Conservation (phyloP, 2,888 invertebrate genomes). For the Pseudococcus jackbeardsleyi region DNA sequence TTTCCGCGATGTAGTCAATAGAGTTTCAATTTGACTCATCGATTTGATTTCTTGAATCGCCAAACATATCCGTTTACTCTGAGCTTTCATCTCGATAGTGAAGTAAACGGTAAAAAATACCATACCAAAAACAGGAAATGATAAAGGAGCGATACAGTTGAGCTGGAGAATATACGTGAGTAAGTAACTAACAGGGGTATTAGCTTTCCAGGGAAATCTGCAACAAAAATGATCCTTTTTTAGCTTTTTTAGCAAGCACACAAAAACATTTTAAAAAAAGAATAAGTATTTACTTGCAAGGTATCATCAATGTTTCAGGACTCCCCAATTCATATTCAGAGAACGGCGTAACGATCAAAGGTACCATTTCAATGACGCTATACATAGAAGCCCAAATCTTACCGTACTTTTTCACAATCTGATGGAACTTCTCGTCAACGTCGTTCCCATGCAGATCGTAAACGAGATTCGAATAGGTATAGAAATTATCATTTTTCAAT, state of each 20-base stretch:
- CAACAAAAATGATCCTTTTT: background rate
- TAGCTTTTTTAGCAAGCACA: too few species aligned
- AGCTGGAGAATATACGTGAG: background rate
- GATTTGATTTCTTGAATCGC: background rate
- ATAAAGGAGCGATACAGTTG: constrained; percentile 9
- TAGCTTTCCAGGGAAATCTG: constrained; percentile 32
- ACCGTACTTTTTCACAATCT: background rate
- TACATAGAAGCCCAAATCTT: background rate
- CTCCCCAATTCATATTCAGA: constrained; percentile 21
- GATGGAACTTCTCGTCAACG: background rate
- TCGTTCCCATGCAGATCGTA: background rate
- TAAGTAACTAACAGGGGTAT: background rate
- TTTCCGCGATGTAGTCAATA: background rate
- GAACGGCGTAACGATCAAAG: background rate
- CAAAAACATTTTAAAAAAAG: too few species aligned
- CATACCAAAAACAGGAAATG: constrained; percentile 16
- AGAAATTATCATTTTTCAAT: background rate
- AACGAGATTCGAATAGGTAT: background rate
- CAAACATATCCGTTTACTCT: constrained; percentile 10
- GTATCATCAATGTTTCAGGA: constrained; percentile 9
- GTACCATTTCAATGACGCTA: constrained; percentile 4
- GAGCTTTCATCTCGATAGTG: constrained; percentile 22
- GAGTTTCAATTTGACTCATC: background rate
- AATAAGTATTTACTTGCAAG: background rate
- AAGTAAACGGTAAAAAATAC: constrained; percentile 16